Evolutionary conservation across 2,888 invertebrate species (phyloP).

Genomic region (Yponomeuta cagnagella): DNA sequence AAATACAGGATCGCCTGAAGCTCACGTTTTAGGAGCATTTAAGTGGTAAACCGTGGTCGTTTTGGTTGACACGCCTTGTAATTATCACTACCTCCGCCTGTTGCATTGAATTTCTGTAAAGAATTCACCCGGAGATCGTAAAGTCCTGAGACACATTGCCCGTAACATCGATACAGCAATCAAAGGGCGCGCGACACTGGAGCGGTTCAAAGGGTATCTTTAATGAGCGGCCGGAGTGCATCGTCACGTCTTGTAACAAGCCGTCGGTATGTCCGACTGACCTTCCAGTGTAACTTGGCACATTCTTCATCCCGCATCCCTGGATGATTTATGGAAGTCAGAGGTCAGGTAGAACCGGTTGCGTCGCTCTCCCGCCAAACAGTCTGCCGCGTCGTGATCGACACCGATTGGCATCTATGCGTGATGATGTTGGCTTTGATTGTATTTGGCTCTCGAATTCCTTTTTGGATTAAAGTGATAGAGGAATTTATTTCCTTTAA

Average conservation of each 20-base stretch:
- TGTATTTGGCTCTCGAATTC: conserved; percentile 13
- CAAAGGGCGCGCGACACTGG: conserved; percentile 10
- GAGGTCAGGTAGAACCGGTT: conserved; percentile 9
- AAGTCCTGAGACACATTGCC: conserved; percentile 12
- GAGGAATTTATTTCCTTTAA: neutral
- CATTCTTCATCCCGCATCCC: conserved; percentile 6
- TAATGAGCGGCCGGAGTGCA: conserved; percentile 55
- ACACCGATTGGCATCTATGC: conserved; percentile 18
- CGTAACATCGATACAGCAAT: conserved; percentile 16
- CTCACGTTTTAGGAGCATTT: conserved; percentile 40
- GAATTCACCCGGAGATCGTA: conserved; percentile 9
- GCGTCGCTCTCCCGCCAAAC: conserved; percentile 18
- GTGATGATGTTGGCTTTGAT: conserved; percentile 19
- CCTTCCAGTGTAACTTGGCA: conserved; percentile 1
- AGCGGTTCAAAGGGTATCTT: conserved; percentile 33
- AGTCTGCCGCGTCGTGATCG: conserved; percentile 21
- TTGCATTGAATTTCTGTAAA: neutral
- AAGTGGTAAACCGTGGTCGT: conserved; percentile 36
- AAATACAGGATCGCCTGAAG: conserved; percentile 36
- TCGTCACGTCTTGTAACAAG: conserved; percentile 66
- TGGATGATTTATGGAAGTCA: conserved; percentile 2
- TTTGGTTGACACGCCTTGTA: conserved; percentile 36
- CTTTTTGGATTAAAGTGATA: neutral
- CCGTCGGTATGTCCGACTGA: conserved; percentile 24
- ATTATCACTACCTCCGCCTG: conserved; percentile 15